Evolutionary conservation across 2,888 invertebrate genomes (phyloP), one percentile per base, ranked within the genome.

Genomic region (Uropetala carovei): DNA sequence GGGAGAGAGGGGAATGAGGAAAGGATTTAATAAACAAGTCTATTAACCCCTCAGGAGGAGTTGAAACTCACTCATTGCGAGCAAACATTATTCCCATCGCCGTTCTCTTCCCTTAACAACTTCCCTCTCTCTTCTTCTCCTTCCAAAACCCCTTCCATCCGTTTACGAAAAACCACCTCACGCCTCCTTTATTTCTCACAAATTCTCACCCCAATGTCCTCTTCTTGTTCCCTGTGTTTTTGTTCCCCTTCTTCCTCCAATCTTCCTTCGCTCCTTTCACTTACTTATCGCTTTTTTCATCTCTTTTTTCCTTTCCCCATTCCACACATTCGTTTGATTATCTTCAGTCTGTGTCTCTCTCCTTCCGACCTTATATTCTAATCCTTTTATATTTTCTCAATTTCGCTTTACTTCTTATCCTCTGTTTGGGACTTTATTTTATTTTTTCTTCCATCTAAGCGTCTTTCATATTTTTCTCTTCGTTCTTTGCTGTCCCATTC

Each of bases 21-120:
- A 89, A 89, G 89, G 89, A 89, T 89, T 89, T 89, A 89, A 89
- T 89, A 89, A 89, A 89, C 89, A 89, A 89, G 89, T 68, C 89
- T 89, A 89, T 89, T 89, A 89, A 89, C 89, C 89, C 89, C 89
- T 18, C 30, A 89, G 89, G 64, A 64, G 56, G 64, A 89, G 64
- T 64, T 60, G 60, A 43, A 64, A 43, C 89, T 83, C 83, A 9
- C 83, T 83, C 56, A n/a, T n/a, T 89, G 64, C 89, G 89, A 64
- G 89, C 89, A 89, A 89, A 89, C 89, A 89, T 89, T 68, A 89
- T 68, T 89, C n/a, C 60, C 59, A 22, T 10, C 16, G n/a, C 82
- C 82, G 13, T 27, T 43, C 82, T 27, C 82, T 13, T 8, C 27
- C 27, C 13, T 13, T 18, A 14, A 14, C 27, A 30, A 11, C 0